Evolutionary conservation across 2,888 invertebrate genomes (phyloP).

Genomic region (Chrysodeixis includens): DNA sequence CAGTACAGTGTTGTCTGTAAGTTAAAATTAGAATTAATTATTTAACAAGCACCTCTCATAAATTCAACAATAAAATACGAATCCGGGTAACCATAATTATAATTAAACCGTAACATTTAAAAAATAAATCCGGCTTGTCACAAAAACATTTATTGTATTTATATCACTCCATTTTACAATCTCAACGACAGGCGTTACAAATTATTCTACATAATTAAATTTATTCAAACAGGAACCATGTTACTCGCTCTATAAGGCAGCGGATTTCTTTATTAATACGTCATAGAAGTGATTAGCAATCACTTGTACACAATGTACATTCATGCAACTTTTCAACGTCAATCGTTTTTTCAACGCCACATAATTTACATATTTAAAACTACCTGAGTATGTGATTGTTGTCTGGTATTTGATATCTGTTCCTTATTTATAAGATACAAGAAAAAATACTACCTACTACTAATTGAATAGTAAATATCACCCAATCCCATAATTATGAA

Average conservation of each 20-base stretch:
- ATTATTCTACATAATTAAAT: slow-evolving; percentile 32
- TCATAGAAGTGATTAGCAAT: slow-evolving; percentile 51
- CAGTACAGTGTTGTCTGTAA: too few relatives aligned
- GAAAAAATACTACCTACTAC: background rate
- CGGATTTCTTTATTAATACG: slow-evolving; percentile 57
- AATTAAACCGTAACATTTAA: background rate
- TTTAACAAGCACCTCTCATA: too few relatives aligned
- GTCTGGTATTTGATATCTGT: slow-evolving; percentile 6
- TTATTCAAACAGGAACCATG: slow-evolving; percentile 66
- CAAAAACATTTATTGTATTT: slow-evolving; percentile 42
- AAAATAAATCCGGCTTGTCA: slow-evolving; percentile 36
- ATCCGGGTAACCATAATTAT: slow-evolving; percentile 4
- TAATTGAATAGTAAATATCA: background rate
- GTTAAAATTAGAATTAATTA: too few relatives aligned
- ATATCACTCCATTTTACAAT: slow-evolving; percentile 25
- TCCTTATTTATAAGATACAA: background rate
- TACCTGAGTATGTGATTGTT: slow-evolving; percentile 31
- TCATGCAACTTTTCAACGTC: slow-evolving; percentile 22
- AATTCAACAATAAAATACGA: background rate
- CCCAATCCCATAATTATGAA: background rate
- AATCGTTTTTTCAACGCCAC: slow-evolving; percentile 44
- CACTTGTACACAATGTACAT: slow-evolving; percentile 20
- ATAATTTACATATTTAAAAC: slow-evolving; percentile 37
- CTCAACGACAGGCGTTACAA: background rate
- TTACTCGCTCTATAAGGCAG: slow-evolving; percentile 52